Base-by-base conservation (phyloP, 2,888 invertebrate genomes). In the Malachius bipustulatus region DNA sequence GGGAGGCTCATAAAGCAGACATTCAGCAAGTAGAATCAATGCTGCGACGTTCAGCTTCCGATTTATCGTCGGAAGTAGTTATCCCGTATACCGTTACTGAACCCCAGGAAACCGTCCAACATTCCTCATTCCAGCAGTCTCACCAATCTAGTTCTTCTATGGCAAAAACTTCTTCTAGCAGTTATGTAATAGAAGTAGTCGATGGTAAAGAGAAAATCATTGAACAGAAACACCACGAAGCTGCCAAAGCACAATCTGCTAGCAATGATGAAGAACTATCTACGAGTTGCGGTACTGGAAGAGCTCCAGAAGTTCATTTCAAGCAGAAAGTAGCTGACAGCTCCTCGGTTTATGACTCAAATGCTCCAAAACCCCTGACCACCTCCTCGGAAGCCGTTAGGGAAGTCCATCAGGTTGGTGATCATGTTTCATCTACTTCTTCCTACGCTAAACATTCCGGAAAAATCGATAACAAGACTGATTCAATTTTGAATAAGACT, bases 141-240 rank as follows among this genome's bases (percentile, higher is more conserved):
- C 68, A 74, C 47, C 62, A 69, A 47, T 67, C 67, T 51, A 69
- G 65, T 45, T 67, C 71, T 39, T 70, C 67, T 37, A 60, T 67
- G 3, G 64, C 67, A 32, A 74, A 76, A 54, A 73, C 72, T 16
- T 69, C 75, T 24, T 72, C 75, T 2, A 70, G 72, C 11, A 75
- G 75, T 10, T 75, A 77, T 49, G 71, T 72, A 16, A 69, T 77
- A 30, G 77, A 78, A 60, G 70, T 73, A 43, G 70, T 75, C 13
- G 73, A 75, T 49, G 75, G 75, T 2, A 74, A 74, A 53, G 75
- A 75, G 58, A 62, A 71, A 26, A 66, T 75, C 27, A 59, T 75
- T 28, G 74, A 75, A 41, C 66, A 66, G 46, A 69, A 72, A 34
- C 69, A 67, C 32, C 68, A 71, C 46, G 73, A 75, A 56, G 67